Evolutionary conservation across 2,113 vertebrate species (phyloP).

Genomic region (Benitochromis conjunctus): DNA sequence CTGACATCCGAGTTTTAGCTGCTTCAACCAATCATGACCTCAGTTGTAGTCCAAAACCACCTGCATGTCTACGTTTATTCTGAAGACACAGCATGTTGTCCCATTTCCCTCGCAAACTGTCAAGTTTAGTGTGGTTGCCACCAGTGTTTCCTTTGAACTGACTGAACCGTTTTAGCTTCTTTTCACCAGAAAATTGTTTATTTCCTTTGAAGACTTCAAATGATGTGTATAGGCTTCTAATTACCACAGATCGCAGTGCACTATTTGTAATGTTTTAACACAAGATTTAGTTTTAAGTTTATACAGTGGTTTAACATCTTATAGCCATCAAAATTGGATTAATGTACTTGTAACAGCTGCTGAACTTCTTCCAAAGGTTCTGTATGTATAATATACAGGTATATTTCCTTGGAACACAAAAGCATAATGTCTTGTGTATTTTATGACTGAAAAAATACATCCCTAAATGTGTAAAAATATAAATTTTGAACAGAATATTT

Average conservation of each 20-base stretch:
- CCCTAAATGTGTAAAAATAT: neutral
- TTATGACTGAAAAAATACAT: neutral
- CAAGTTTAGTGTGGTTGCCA: neutral
- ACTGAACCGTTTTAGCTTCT: neutral
- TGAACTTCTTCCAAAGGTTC: neutral
- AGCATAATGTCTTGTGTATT: neutral
- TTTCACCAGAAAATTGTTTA: neutral
- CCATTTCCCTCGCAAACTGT: neutral
- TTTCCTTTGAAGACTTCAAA: neutral
- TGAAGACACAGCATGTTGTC: conserved; percentile 51
- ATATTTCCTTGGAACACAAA: neutral
- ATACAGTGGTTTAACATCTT: neutral
- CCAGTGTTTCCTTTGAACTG: conserved; percentile 37
- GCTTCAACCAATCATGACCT: conserved; percentile 20
- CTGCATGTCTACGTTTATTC: conserved; percentile 32
- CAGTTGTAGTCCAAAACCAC: neutral
- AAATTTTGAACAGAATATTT: neutral
- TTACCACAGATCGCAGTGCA: neutral
- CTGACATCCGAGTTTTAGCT: neutral
- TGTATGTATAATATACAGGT: neutral
- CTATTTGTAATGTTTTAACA: neutral
- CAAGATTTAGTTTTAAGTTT: neutral
- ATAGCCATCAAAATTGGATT: neutral
- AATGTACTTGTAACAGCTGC: neutral
- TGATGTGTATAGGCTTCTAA: accelerated